phyloP scores from a whole-genome alignment of 1,140 invertebrate species.

The Drosophila novamexicana region DNA sequence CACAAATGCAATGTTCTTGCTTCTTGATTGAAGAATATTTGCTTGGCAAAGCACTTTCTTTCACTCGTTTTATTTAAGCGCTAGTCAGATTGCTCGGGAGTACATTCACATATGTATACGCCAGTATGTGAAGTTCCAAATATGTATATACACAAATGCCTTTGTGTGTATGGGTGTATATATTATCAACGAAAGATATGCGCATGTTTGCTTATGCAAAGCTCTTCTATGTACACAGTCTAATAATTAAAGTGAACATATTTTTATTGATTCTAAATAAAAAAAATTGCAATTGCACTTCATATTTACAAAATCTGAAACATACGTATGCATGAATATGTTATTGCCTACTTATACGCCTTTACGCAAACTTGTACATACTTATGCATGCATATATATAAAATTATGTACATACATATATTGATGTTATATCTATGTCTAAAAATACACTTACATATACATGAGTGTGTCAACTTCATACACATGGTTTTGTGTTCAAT shows the following conservation, averaged over 20 bases:
- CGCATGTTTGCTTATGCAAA: no score
- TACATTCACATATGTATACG: slow-evolving; percentile 30
- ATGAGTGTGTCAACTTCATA: no score
- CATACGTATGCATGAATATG: not conserved
- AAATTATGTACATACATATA: no score
- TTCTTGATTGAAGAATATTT: slow-evolving; percentile 25
- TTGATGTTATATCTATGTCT: no score
- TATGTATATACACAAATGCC: not conserved
- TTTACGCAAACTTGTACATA: no score
- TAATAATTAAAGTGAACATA: not conserved
- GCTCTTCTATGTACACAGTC: no score
- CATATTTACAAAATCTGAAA: not conserved
- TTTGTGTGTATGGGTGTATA: not conserved
- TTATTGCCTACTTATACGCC: no score
- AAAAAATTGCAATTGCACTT: no score
- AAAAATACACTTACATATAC: no score
- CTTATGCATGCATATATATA: no score
- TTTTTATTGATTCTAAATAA: no score
- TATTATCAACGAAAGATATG: not conserved
- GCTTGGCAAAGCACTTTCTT: slow-evolving; percentile 38
- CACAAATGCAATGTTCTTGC: slow-evolving; percentile 14
- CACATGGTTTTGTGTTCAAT: not conserved
- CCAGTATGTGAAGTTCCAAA: not conserved
- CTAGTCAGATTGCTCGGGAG: slow-evolving; percentile 24
- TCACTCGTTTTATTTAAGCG: slow-evolving; percentile 37